Conservation (phyloP, 2,113 vertebrate genomes). For the Salvelinus alpinus region DNA sequence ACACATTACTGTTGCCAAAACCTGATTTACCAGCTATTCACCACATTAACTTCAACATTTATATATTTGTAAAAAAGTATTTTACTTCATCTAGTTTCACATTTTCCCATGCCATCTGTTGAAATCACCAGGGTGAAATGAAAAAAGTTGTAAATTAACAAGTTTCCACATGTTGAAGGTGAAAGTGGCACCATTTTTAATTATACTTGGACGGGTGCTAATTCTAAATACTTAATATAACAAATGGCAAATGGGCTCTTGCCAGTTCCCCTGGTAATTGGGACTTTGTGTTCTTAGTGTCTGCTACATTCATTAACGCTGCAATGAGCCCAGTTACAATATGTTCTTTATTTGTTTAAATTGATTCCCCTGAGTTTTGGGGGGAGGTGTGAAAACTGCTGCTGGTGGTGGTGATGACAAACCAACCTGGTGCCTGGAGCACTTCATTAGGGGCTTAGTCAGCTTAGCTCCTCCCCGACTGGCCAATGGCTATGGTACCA, state of each 20-base stretch:
- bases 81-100: not conserved
- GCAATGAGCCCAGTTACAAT: constrained; percentile 6
- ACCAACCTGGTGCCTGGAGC: constrained; percentile 1
- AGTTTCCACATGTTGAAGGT: constrained; percentile 12
- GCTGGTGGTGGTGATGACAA: not conserved
- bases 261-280: not conserved
- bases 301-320: constrained; percentile 3
- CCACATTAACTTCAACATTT: not conserved
- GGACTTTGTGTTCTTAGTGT: constrained; percentile 3
- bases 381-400: not conserved
- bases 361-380: not conserved
- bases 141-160: constrained; percentile 10
- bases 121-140: not conserved
- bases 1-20: too few species aligned
- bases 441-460: not conserved
- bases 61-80: not conserved
- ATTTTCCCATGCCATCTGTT: constrained; percentile 6
- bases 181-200: constrained; percentile 10
- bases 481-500: not conserved
- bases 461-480: not conserved
- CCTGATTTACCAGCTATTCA: not conserved
- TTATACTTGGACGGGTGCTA: constrained; percentile 3
- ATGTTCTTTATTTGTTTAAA: constrained; percentile 7
- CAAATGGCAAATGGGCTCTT: constrained; percentile 2
- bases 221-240: constrained; percentile 13